Conservation (phyloP, 1,140 invertebrate species). For the Eumaeus atala region DNA sequence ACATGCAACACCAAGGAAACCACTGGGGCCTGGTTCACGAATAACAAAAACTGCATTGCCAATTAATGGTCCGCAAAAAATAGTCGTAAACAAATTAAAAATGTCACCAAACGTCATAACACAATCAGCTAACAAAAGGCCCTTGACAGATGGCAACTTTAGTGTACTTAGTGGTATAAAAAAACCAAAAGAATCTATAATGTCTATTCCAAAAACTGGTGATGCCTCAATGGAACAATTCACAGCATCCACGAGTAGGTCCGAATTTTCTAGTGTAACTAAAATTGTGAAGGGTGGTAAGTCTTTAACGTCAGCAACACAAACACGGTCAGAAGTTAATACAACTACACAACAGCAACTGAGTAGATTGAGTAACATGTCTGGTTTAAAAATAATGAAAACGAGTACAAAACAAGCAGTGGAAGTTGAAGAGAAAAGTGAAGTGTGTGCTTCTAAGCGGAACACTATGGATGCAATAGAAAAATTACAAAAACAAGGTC, state of each 20-base stretch:
- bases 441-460: slow-evolving; percentile 35
- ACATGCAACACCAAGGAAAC: slow-evolving; percentile 25
- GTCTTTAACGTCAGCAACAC: slow-evolving; percentile 36
- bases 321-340: slow-evolving; percentile 39
- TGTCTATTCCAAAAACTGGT: slow-evolving; percentile 22
- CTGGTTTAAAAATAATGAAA: slow-evolving; percentile 51
- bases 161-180: slow-evolving; percentile 59
- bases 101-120: slow-evolving; percentile 39
- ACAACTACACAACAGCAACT: slow-evolving; percentile 28
- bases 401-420: slow-evolving; percentile 40
- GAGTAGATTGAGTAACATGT: slow-evolving; percentile 36
- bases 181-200: slow-evolving; percentile 51
- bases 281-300: slow-evolving; percentile 48
- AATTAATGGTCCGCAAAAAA: slow-evolving; percentile 28
- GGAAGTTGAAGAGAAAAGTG: slow-evolving; percentile 43
- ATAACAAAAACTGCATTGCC: slow-evolving; percentile 30
- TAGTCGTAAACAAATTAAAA: slow-evolving; percentile 39
- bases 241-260: slow-evolving; percentile 39
- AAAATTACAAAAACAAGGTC: slow-evolving; percentile 58
- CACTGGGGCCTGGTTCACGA: slow-evolving; percentile 31
- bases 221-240: slow-evolving; percentile 33
- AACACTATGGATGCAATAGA: slow-evolving; percentile 54
- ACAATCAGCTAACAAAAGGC: slow-evolving; percentile 33
- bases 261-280: slow-evolving; percentile 41
- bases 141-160: slow-evolving; percentile 28